Evolutionary conservation across 2,113 vertebrate species (phyloP).

Genomic region (Hemiscyllium ocellatum): DNA sequence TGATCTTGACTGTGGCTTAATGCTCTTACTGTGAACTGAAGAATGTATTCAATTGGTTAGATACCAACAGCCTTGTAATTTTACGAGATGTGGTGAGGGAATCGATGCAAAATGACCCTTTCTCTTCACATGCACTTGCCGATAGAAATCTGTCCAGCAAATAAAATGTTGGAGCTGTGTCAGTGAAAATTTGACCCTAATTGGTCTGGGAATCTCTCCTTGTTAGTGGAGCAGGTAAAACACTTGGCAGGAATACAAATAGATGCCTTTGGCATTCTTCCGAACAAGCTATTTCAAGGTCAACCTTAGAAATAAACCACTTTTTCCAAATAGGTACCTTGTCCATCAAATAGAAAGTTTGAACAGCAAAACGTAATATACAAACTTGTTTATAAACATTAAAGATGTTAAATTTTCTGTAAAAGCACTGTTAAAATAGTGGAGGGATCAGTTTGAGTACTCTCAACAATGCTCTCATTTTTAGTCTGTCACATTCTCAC

Average conservation of each 20-base stretch:
- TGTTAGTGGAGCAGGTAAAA: conserved; percentile 1
- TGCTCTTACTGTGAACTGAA: not conserved
- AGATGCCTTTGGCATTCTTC: not conserved
- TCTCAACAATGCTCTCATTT: not conserved
- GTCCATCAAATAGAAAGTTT: not conserved
- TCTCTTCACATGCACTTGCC: not conserved
- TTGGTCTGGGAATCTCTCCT: conserved; percentile 12
- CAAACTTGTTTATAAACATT: not conserved
- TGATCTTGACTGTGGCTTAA: not conserved
- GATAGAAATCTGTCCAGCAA: not conserved
- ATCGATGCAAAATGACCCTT: not conserved
- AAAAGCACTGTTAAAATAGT: not conserved
- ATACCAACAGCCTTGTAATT: not conserved
- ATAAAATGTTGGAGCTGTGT: not conserved
- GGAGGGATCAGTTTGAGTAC: not conserved
- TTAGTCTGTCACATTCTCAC: not conserved
- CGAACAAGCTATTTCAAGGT: not conserved
- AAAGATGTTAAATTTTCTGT: not conserved
- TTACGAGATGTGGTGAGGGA: not conserved
- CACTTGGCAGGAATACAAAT: conserved; percentile 3
- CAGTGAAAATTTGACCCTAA: not conserved
- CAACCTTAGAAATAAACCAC: not conserved
- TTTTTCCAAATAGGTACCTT: not conserved
- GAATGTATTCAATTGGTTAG: not conserved
- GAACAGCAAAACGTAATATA: not conserved